Conservation (phyloP, 2,113 vertebrate genomes). For the Tupaia chinensis region DNA sequence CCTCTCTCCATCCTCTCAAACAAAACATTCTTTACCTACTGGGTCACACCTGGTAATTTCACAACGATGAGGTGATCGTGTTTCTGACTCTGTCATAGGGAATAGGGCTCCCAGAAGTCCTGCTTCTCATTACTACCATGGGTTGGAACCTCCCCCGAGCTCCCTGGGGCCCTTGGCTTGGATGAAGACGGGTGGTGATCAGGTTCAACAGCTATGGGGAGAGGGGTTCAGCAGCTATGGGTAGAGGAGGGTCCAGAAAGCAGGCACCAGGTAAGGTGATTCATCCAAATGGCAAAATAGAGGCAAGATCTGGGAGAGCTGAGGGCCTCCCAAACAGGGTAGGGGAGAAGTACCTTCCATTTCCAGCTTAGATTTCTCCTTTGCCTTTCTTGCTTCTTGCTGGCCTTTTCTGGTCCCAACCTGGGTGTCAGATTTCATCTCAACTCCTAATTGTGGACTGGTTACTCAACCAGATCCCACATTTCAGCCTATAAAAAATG, state of each 20-base stretch:
- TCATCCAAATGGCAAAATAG: slow-evolving; percentile 66
- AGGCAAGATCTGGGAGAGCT: slow-evolving; percentile 30
- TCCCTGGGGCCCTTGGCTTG: not conserved
- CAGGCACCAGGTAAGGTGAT: not conserved
- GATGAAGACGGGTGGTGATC: slow-evolving; percentile 72
- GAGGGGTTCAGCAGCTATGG: slow-evolving; percentile 53
- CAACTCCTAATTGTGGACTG: not conserved
- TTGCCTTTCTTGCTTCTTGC: slow-evolving; percentile 4
- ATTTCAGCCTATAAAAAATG: slow-evolving; percentile 66
- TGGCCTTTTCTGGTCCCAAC: slow-evolving; percentile 51
- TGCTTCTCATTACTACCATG: slow-evolving; percentile 61
- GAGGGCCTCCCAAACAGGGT: slow-evolving; percentile 30
- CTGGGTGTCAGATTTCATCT: slow-evolving; percentile 71
- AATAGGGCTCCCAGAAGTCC: not conserved
- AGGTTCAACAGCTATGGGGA: slow-evolving; percentile 47
- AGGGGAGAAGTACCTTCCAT: slow-evolving; percentile 35
- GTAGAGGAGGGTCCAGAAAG: slow-evolving; percentile 54
- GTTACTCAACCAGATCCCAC: slow-evolving; percentile 66
- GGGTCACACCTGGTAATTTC: slow-evolving; percentile 39
- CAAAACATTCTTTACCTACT: slow-evolving; percentile 59
- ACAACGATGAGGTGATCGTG: not conserved
- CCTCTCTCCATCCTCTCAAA: not conserved
- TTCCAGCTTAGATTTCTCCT: slow-evolving; percentile 67
- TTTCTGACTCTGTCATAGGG: not conserved
- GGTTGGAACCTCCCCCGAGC: not conserved